Base-by-base conservation (phyloP, 2,888 invertebrate species). In the Plemyria rubiginata region DNA sequence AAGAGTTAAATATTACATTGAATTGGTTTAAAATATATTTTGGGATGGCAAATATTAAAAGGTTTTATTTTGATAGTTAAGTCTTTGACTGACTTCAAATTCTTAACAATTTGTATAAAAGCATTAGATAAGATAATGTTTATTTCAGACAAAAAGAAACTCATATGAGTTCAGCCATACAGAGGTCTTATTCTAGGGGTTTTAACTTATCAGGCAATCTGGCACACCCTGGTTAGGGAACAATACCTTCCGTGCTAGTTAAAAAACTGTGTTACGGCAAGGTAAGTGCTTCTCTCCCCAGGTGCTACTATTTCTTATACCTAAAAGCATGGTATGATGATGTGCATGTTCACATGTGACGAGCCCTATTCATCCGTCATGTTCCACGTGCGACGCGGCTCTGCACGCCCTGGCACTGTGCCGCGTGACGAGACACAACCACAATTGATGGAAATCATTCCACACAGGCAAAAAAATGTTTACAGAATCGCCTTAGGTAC, bases 291-390 rank as follows among this genome's bases (percentile, higher is more conserved):
- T n/a, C n/a, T n/a, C n/a, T n/a, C n/a, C n/a, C n/a, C n/a, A n/a
- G n/a, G n/a, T n/a, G n/a, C n/a, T n/a, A n/a, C n/a, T n/a, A n/a
- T n/a, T n/a, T n/a, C n/a, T n/a, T n/a, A n/a, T n/a, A n/a, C n/a
- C n/a, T n/a, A n/a, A n/a, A n/a, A 51, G 32, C 11, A 41, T 40
- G 55, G 60, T 54, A 54, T 66, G 60, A 64, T 55, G 60, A 40
- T 60, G 57, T 51, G 61, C 63, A 68, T 64, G 68, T 53, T 57
- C 65, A 74, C 85, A 87, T 85, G 86, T 86, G 87, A 83, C 82
- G 79, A 79, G 71, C 81, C 78, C 84, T 90, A 88, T 90, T 90
- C 90, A 90, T 85, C 81, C 82, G 86, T 87, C 87, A 88, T 84
- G 81, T 84, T 80, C 77, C 85, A 86, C 84, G 88, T 82, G 84